Base-by-base conservation (phyloP, 2,888 invertebrate genomes). In the Brachyopa scutellaris region DNA sequence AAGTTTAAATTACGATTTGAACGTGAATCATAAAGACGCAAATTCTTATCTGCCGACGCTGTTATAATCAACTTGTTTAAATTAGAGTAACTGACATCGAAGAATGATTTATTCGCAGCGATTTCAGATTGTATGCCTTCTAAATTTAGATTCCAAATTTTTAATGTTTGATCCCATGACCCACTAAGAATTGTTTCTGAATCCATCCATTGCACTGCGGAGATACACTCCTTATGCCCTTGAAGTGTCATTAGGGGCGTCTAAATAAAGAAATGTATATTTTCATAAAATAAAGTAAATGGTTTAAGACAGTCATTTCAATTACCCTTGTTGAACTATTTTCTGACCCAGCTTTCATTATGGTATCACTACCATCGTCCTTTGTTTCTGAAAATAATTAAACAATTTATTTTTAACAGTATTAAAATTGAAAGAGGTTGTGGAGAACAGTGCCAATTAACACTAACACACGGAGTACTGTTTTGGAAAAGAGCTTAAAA, bases 91-190 rank as follows among this genome's bases (percentile, higher is more conserved):
- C 96, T 95, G 1, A 96, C 92, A 87, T 95, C 95, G 85, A 99
- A 95, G 89, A 97, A 97, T 7, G 97, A 96, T 90, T 98, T 98
- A 87, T 97, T 96, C 11, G 97, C 97, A 76, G 94, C 94, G 85
- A 97, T 92, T 90, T 97, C 96, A 42, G 94, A 93, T 88, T 95
- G 96, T 45, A 97, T 93, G 33, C 95, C 95, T 53, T 95, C 96
- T 51, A 96, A 91, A 87, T 96, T 95, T 45, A 96, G 92, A 90
- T 99, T 99, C 99, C 99, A 99, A 6, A 98, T 89, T 89, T 96
- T 95, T 11, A 99, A 92, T 0, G 98, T 96, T 88, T 99, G 98
- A 91, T 99, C 99, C 97, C 97, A 98, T 0, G 98, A 97, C 61
- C 95, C 93, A 0, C 98, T 97, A 6, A 96, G 92, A 1, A 98